Conservation (phyloP, 2,888 invertebrate species). For the Aricia artaxerxes region DNA sequence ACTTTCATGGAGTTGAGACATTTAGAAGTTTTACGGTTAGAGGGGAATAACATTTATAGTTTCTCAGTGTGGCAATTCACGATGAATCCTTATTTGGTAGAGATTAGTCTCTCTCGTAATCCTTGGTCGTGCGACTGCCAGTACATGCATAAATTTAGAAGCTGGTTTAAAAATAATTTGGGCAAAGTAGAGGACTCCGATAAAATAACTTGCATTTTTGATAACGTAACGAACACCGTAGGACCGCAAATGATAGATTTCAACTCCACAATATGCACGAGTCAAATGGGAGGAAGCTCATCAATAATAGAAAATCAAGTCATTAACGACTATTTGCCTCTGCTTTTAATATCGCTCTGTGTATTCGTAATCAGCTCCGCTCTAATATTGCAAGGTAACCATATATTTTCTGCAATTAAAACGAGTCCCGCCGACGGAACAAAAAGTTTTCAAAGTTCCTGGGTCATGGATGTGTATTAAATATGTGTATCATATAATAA, state of each 20-base stretch:
- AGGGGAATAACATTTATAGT: conserved; percentile 89
- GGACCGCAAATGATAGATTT: conserved; percentile 88
- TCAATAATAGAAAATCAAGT: conserved; percentile 87
- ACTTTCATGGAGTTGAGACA: conserved; percentile 90
- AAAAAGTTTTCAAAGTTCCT: no score
- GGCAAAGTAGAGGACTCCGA: conserved; percentile 90
- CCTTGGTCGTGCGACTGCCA: conserved; percentile 96
- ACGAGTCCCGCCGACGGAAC: no score
- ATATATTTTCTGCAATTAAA: no score
- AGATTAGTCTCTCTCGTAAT: conserved; percentile 90
- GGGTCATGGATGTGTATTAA: no score
- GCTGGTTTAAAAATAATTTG: conserved; percentile 88
- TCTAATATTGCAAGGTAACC: conserved; percentile 55
- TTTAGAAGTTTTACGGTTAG: conserved; percentile 90
- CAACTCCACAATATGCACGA: conserved; percentile 88
- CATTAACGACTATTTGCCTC: conserved; percentile 90
- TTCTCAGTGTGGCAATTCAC: conserved; percentile 94
- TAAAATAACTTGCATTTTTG: conserved; percentile 87
- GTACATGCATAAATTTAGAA: conserved; percentile 88
- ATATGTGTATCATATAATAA: no score
- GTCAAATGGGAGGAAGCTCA: conserved; percentile 85
- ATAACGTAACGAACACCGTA: conserved; percentile 85
- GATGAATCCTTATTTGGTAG: conserved; percentile 91
- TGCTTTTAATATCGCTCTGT: conserved; percentile 88
- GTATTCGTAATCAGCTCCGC: conserved; percentile 88